Evolutionary conservation across 2,888 invertebrate species (phyloP).

Genomic region (Neoitamus cyanurus): DNA sequence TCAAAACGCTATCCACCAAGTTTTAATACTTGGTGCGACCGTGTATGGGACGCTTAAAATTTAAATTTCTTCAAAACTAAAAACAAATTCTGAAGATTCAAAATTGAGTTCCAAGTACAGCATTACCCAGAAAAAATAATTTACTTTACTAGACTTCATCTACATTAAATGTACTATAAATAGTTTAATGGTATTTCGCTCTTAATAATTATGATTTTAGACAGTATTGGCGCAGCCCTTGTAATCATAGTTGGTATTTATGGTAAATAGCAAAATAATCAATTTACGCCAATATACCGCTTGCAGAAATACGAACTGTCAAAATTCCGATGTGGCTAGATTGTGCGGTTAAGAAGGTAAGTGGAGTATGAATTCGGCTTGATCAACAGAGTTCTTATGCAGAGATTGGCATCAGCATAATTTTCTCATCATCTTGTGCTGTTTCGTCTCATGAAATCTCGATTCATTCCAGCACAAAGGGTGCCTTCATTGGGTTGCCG

Average conservation of each 20-base stretch:
- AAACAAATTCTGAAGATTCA: too few species aligned
- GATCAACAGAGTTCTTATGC: conserved; percentile 27
- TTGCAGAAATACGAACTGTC: neutral
- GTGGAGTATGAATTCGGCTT: conserved; percentile 3
- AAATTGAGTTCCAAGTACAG: too few species aligned
- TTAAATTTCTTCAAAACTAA: too few species aligned
- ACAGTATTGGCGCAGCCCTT: too few species aligned
- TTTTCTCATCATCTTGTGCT: conserved; percentile 34
- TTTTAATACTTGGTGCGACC: too few species aligned
- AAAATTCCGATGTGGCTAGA: neutral
- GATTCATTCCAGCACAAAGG: conserved; percentile 31
- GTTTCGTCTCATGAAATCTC: conserved; percentile 32
- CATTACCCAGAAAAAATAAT: too few species aligned
- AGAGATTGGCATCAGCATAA: conserved; percentile 36
- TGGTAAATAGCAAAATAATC: neutral
- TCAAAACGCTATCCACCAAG: too few species aligned
- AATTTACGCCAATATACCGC: neutral
- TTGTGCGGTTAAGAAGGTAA: conserved; percentile 24
- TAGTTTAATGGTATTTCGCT: too few species aligned
- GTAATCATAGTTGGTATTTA: too few species aligned
- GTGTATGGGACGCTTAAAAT: too few species aligned
- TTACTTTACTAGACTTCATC: too few species aligned
- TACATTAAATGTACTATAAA: too few species aligned
- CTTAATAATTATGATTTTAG: neutral
- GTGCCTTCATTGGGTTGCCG: conserved; percentile 14